Base-by-base conservation (phyloP, 2,797 vertebrate species). In the Poeciliopsis presidionis region DNA sequence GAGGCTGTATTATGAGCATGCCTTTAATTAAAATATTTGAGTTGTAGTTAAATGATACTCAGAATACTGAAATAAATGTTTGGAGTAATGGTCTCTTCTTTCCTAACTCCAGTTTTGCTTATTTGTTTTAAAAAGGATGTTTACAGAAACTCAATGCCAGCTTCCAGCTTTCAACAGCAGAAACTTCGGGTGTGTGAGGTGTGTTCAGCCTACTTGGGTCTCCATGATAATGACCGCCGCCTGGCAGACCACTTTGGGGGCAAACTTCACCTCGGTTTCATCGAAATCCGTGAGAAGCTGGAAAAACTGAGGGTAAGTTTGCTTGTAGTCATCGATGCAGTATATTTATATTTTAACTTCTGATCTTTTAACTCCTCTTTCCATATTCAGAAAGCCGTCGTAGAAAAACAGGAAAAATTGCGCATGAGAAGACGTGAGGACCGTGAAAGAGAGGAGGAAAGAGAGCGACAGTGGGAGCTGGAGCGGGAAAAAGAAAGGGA, bases 211-310 rank as follows among this genome's bases (percentile, higher is more conserved):
- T 99, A 99, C 80, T 94, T 99, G 93, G 98, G 98, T 83, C 97
- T 99, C 81, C 98, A 99, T 74, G 98, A 99, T 93, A 99, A 99
- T 49, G 98, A 99, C 82, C 96, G 98, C 1, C 96, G 98, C 76
- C 95, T 99, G 77, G 98, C 98, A 25, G 98, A 99, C 93, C 98
- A 99, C 92, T 99, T 99, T 77, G 98, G 98, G n/a, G 98, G 98
- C 67, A 99, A 99, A 89, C 95, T 99, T 57, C 98, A 99, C 90
- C 93, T 99, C 79, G 98, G 98, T 86, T 99, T 99, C 92, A 99
- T 99, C 88, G 97, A 99, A 95, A 99, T 99, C 91, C 96, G 98
- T 57, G 98, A 99, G 93, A 99, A 99, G 85, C 96, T 99, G 67
- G 98, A 99, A 78, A 97, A 97, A 90, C 95, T 99, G 77, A 96